phyloP scores from a whole-genome alignment of 2,888 invertebrate species.

The Hemistola chrysoprasaria region DNA sequence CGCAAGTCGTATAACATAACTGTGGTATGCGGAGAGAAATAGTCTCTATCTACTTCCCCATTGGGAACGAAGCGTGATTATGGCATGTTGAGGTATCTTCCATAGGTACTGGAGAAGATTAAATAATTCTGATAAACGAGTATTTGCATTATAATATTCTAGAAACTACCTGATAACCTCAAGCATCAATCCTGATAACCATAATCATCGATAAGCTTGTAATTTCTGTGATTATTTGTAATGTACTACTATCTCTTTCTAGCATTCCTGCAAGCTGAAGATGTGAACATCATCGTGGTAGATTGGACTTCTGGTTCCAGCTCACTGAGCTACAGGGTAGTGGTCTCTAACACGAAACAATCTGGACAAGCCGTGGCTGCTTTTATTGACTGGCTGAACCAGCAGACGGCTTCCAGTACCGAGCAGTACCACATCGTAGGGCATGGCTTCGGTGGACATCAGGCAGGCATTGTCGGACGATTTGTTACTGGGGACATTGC shows the following conservation, averaged over 20 bases:
- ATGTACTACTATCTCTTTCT: conserved; percentile 8
- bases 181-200: too few species aligned
- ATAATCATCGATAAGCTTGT: too few species aligned
- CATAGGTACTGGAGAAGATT: too few species aligned
- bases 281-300: conserved; percentile 60
- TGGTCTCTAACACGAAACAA: conserved; percentile 48
- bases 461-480: conserved; percentile 58
- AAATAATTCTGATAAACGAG: too few species aligned
- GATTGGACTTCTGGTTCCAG: conserved; percentile 61
- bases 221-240: too few species aligned
- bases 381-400: conserved; percentile 58
- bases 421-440: conserved; percentile 57
- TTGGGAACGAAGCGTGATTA: too few species aligned
- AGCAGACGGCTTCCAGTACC: conserved; percentile 36
- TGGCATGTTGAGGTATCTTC: too few species aligned
- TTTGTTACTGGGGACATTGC: conserved; percentile 46
- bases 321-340: conserved; percentile 38
- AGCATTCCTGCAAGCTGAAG: conserved; percentile 56
- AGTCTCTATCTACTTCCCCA: too few species aligned
- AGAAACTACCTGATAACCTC: too few species aligned
- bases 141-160: too few species aligned
- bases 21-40: too few species aligned
- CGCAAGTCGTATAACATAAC: too few species aligned
- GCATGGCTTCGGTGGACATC: conserved; percentile 59
- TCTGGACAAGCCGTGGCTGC: conserved; percentile 51